phyloP scores from a whole-genome alignment of 2,113 vertebrate genomes.

The Thinocorus orbignyianus region DNA sequence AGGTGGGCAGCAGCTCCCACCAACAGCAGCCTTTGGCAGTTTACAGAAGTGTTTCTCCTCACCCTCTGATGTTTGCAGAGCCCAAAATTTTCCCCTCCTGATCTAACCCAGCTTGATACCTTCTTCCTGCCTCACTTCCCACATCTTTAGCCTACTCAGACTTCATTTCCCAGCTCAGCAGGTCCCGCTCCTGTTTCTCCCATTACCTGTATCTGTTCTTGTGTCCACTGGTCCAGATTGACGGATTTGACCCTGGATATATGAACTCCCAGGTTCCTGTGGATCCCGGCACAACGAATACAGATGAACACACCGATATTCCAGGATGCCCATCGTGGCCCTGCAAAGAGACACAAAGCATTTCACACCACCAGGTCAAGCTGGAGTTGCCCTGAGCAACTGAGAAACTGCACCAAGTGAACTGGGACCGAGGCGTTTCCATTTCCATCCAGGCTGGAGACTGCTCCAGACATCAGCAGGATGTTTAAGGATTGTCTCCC shows the following conservation, averaged over 20 bases:
- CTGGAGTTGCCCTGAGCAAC: background rate
- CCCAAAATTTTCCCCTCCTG: background rate
- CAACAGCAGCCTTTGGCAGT: background rate
- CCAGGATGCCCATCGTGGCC: constrained; percentile 98
- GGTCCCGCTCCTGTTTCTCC: rapidly evolving
- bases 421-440: background rate
- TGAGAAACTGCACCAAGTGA: constrained; percentile 25
- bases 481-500: background rate
- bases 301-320: constrained; percentile 97
- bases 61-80: background rate
- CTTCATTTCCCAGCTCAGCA: background rate
- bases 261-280: constrained; percentile 96
- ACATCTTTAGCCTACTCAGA: background rate
- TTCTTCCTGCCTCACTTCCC: background rate
- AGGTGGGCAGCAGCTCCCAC: background rate
- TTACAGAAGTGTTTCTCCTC: background rate
- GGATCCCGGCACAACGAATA: constrained; percentile 96
- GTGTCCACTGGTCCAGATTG: constrained; percentile 98
- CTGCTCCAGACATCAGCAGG: background rate
- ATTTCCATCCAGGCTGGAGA: background rate
- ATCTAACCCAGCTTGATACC: background rate
- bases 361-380: background rate
- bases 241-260: constrained; percentile 98
- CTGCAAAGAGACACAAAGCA: constrained; percentile 55
- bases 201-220: constrained; percentile 94